Conservation (phyloP, 2,888 invertebrate species). For the Alviniconcha strummeri region DNA sequence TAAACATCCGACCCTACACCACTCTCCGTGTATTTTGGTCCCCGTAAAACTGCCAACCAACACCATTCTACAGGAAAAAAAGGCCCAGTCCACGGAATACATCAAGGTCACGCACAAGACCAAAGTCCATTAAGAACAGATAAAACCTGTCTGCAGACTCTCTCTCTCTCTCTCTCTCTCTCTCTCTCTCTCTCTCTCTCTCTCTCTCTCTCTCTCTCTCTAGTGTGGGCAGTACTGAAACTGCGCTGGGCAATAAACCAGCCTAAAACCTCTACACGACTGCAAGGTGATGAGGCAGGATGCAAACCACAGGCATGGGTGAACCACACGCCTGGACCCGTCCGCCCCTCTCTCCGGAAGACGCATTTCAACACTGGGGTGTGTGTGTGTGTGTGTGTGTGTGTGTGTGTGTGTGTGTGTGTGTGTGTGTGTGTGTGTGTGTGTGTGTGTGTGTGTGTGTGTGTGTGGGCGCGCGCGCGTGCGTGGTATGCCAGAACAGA, state of each 20-base stretch:
- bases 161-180: conserved; percentile 7
- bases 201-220: conserved; percentile 11
- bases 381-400: conserved; percentile 11
- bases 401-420: neutral
- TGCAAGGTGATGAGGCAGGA: too few species aligned
- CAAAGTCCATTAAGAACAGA: too few species aligned
- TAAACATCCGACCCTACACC: too few species aligned
- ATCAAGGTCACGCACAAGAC: too few species aligned
- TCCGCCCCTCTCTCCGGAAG: neutral
- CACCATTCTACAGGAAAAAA: too few species aligned
- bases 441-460: neutral
- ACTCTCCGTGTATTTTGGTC: too few species aligned
- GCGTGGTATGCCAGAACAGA: neutral
- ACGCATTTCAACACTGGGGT: neutral
- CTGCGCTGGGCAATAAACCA: neutral
- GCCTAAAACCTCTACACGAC: too few species aligned
- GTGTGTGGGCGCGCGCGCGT: neutral
- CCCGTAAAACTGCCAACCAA: too few species aligned
- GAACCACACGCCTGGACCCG: neutral
- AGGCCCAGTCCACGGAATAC: too few species aligned
- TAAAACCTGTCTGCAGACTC: neutral
- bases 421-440: neutral
- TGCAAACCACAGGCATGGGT: too few species aligned
- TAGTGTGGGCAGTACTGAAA: neutral
- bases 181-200: conserved; percentile 18